Evolutionary conservation across 2,113 vertebrate genomes (phyloP), one percentile per base, ranked within the genome.

Genomic region (Pluvialis apricaria): DNA sequence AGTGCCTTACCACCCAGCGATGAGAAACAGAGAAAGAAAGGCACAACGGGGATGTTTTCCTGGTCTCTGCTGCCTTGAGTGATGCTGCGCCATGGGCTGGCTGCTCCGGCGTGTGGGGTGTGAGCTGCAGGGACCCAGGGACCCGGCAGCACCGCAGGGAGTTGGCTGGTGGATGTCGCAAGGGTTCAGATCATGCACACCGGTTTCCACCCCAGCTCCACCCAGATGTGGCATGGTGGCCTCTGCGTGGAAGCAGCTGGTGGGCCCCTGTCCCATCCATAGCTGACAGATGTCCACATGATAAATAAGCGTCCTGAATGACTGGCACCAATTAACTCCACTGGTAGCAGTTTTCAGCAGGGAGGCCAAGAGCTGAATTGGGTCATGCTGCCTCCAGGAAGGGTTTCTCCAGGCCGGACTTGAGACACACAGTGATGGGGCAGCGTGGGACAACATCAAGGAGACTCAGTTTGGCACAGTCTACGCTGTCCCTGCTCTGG

Each of bases 1-100:
- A 44, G 61, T 16, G 1, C 49, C 68, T 47, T 31, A 11, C 19
- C 21, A 9, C 19, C 62, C 0, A 0, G 14, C 20, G 6, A 0
- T 2, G 13, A 54, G 31, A 29, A 40, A 2, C 7, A 13, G 54
- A 17, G 0, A 21, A 31, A 62, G 2, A 4, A 0, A 4, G 8
- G 31, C 26, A 5, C 12, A n/a, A 3, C 10, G 0, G 2, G 28
- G 32, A 20, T 2, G 6, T 11, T 40, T 24, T 54, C 54, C 81
- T 20, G 58, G 38, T 15, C 60, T 58, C 60, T 45, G 79, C 38
- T 0, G 2, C n/a, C 8, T 0, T 5, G 5, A 20, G 47, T 71
- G 75, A 16, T 11, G 64, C 71, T 66, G 68, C 0, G 7, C 29
- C 0, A 0, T 5, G 72, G 44, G 40, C 72, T 45, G 60, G 52